Percentiles rank a stretch among this genome's conserved stretches.
phyloP scores from a whole-genome alignment of 2,888 invertebrate genomes.

The Resseliella maxima region DNA sequence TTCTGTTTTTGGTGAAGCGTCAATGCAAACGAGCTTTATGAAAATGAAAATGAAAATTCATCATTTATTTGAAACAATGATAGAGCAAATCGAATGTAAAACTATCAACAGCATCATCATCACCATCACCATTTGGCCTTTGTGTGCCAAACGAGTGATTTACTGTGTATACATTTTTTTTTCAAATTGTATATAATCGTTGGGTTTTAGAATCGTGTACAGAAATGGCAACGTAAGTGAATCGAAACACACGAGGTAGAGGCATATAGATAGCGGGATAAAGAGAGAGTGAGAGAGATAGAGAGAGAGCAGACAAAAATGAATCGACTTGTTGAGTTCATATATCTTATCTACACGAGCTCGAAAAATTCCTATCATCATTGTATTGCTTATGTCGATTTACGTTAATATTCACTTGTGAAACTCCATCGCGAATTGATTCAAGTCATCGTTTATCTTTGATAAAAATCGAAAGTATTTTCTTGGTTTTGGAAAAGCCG shows the following conservation, averaged over 20 bases:
- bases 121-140: constrained; percentile 5
- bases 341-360: constrained; percentile 48
- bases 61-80: constrained; percentile 7
- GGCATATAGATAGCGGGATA: too few species aligned
- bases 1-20: neutral
- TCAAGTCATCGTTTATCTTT: neutral
- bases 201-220: constrained; percentile 20
- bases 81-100: constrained; percentile 4
- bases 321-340: neutral
- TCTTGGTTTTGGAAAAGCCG: neutral
- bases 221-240: neutral
- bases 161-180: neutral
- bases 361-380: constrained; percentile 19
- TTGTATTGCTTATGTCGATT: neutral
- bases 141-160: neutral
- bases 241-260: neutral
- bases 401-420: constrained; percentile 26
- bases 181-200: neutral
- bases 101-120: neutral
- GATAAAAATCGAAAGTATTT: constrained; percentile 47
- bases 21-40: neutral
- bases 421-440: constrained; percentile 42
- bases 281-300: neutral
- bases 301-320: neutral
- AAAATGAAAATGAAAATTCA: constrained; percentile 10